A percentile compares a stretch with the other conserved stretches of the same genome.
These are phyloP conservation scores for Hystrix brachyura DNA, from an alignment of 2,113 vertebrate genomes.

Conservation along the genomic window DNA sequence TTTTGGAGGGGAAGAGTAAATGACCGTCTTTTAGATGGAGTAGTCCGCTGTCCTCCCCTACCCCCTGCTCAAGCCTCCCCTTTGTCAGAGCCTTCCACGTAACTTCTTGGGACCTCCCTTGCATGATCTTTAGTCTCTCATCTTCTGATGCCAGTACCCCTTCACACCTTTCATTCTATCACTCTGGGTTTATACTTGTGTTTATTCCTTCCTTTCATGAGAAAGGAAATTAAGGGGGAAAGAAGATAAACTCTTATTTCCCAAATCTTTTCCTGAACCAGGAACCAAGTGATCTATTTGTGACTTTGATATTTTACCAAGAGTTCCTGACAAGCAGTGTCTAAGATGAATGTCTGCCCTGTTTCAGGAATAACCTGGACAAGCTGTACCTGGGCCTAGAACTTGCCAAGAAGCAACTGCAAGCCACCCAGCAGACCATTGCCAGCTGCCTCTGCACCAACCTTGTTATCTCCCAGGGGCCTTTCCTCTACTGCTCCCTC, in stretches of 20 bases:
- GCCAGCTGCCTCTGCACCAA: constrained; percentile 99
- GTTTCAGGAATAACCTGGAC: constrained; percentile 93
- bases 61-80: not conserved
- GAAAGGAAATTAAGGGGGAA: not conserved
- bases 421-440: constrained; percentile 96
- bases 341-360: not conserved
- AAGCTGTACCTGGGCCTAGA: constrained; percentile 94
- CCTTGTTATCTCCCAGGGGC: constrained; percentile 97
- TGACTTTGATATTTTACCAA: not conserved
- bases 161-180: not conserved
- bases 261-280: not conserved
- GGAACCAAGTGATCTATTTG: not conserved
- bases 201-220: constrained; percentile 6
- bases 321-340: not conserved
- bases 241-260: not conserved
- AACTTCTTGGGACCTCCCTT: not conserved
- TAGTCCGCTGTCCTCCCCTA: accelerated
- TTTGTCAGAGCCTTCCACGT: not conserved
- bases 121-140: not conserved
- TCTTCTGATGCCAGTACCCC: not conserved
- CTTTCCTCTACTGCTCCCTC: constrained; percentile 98
- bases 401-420: constrained; percentile 95
- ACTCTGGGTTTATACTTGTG: not conserved
- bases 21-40: not conserved
- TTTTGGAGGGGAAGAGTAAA: not conserved